Conservation (phyloP, 2,797 vertebrate species). For the Numenius phaeopus region DNA sequence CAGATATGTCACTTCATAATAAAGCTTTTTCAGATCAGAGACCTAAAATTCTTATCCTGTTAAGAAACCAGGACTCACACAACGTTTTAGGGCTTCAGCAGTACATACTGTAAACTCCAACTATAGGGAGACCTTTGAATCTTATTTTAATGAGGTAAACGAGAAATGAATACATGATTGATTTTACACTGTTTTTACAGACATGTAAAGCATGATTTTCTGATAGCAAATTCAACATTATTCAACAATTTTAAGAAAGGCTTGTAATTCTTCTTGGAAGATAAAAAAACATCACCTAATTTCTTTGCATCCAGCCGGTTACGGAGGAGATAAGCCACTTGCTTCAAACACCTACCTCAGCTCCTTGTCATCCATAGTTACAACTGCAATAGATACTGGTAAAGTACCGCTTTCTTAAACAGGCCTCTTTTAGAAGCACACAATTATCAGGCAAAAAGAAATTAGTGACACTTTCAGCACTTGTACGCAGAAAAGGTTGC, state of each 20-base stretch:
- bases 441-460: not conserved
- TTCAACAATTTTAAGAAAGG: not conserved
- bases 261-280: not conserved
- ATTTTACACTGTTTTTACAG: not conserved
- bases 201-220: not conserved
- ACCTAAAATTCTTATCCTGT: not conserved
- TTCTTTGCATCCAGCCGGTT: not conserved
- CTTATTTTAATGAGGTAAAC: not conserved
- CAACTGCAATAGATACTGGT: not conserved
- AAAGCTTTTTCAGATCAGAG: not conserved
- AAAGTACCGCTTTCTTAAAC: not conserved
- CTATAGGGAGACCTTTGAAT: not conserved
- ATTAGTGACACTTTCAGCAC: not conserved
- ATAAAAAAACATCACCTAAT: not conserved
- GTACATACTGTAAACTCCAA: not conserved
- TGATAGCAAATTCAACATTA: not conserved
- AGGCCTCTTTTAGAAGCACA: not conserved
- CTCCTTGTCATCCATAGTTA: not conserved
- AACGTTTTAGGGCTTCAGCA: not conserved
- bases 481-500: not conserved
- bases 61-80: not conserved
- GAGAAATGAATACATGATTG: not conserved
- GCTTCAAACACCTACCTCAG: not conserved
- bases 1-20: not conserved
- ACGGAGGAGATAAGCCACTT: not conserved